A percentile compares a stretch with the other conserved stretches of the same genome.
These are phyloP conservation scores for Gambelia wislizenii DNA, from an alignment of 2,797 vertebrate genomes.

Conservation along the genomic window DNA sequence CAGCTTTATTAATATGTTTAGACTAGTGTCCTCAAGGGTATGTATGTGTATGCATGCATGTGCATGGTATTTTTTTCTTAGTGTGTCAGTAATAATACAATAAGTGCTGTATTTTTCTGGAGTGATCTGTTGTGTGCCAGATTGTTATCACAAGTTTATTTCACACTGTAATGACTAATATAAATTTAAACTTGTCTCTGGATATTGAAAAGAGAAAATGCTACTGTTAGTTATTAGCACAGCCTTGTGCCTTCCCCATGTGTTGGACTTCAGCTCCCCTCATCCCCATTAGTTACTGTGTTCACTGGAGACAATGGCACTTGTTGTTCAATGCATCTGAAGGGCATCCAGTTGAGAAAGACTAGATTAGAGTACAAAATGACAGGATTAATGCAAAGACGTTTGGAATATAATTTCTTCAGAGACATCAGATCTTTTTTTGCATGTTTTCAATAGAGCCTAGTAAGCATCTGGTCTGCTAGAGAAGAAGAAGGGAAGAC, in stretches of 20 bases:
- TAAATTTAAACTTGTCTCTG: slow-evolving; percentile 16
- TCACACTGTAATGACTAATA: slow-evolving; percentile 37
- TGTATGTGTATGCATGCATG: background rate
- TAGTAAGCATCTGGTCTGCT: background rate
- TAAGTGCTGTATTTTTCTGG: background rate
- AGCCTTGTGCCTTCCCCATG: background rate
- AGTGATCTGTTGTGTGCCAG: background rate
- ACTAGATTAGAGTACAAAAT: slow-evolving; percentile 7
- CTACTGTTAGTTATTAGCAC: background rate
- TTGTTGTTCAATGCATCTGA: background rate
- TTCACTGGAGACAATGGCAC: background rate
- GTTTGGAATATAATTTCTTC: too few relatives aligned
- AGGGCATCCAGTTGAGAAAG: background rate
- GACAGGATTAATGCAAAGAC: slow-evolving; percentile 32
- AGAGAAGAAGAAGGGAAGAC: background rate
- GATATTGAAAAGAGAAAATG: slow-evolving; percentile 14
- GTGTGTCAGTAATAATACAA: background rate
- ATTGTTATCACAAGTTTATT: background rate
- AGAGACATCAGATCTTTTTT: background rate
- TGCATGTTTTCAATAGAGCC: background rate
- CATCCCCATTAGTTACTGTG: too few relatives aligned
- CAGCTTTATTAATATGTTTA: background rate
- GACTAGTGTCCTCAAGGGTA: background rate
- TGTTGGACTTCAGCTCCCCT: background rate
- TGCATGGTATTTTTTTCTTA: background rate